Conservation (phyloP, 2,888 invertebrate genomes). For the Heliconius erato region DNA sequence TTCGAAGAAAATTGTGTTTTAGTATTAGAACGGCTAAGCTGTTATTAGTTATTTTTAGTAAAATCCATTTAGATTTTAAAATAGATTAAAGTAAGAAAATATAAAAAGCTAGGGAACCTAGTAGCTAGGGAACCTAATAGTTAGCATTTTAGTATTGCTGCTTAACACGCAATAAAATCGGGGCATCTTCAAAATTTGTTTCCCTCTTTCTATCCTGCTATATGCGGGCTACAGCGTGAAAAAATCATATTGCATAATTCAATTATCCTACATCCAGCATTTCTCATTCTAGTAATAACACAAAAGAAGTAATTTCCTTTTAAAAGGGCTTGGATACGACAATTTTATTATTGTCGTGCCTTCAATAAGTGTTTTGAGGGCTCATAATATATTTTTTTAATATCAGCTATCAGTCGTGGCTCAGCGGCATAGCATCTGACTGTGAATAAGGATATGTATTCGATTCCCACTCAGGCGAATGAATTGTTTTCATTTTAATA, state of each 20-base stretch:
- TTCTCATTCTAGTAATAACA: not conserved
- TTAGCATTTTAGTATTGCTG: not conserved
- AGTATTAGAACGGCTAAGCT: too few species aligned
- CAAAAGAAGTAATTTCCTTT: slow-evolving; percentile 15
- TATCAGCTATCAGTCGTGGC: not conserved
- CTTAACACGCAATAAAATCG: not conserved
- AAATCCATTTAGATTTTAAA: not conserved
- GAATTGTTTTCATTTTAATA: too few species aligned
- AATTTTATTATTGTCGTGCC: not conserved
- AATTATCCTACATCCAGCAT: slow-evolving; percentile 6
- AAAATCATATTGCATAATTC: not conserved
- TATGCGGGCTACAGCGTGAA: not conserved
- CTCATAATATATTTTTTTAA: not conserved
- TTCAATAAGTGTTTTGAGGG: not conserved
- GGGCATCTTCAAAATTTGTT: not conserved
- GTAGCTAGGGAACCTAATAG: too few species aligned
- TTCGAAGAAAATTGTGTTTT: not conserved
- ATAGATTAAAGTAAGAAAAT: not conserved
- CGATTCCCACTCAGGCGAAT: too few species aligned
- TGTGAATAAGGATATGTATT: too few species aligned
- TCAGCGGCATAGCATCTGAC: too few species aligned
- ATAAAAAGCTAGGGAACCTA: too few species aligned
- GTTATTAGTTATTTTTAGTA: not conserved
- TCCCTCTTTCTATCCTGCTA: not conserved
- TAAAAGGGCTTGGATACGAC: not conserved